phyloP scores from a whole-genome alignment of 2,888 invertebrate species.

The Dyspetes luteomarginatus region DNA sequence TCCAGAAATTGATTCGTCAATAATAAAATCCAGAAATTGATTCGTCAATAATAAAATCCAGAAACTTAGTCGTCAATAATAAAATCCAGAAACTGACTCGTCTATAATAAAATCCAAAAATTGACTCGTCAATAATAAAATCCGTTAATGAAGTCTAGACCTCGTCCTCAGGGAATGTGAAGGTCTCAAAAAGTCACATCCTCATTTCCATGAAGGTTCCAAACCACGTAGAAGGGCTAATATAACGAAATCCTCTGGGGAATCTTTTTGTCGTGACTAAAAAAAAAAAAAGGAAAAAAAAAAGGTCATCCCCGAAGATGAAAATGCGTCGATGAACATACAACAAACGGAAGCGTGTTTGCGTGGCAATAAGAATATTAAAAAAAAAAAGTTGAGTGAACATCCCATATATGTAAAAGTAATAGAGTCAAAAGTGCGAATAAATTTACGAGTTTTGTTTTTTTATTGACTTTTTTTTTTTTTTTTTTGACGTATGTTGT shows the following conservation, averaged over 20 bases:
- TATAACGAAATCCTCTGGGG: constrained; percentile 20
- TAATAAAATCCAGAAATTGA: no score
- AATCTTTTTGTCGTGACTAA: constrained; percentile 19
- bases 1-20: no score
- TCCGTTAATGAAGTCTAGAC: not conserved
- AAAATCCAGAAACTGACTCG: no score
- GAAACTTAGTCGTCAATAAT: no score
- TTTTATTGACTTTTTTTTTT: constrained; percentile 8
- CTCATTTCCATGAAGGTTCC: constrained; percentile 19
- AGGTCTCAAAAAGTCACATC: not conserved
- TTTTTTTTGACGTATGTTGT: not conserved
- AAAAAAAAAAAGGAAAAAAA: not conserved
- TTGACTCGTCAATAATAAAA: no score
- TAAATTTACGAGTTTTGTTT: constrained; percentile 60
- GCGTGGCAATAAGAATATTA: constrained; percentile 15
- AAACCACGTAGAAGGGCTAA: not conserved
- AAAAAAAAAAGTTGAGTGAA: constrained; percentile 26
- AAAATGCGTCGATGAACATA: constrained; percentile 42
- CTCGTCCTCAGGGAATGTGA: not conserved
- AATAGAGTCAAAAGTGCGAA: constrained; percentile 48
- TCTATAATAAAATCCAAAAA: no score
- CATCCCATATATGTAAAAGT: not conserved
- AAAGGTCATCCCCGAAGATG: not conserved
- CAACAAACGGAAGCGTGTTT: constrained; percentile 53
- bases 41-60: no score